Percentiles rank a stretch among this genome's conserved stretches.
Evolutionary conservation across 2,797 vertebrate species (phyloP).

Genomic region (Emydoidea blandingii): DNA sequence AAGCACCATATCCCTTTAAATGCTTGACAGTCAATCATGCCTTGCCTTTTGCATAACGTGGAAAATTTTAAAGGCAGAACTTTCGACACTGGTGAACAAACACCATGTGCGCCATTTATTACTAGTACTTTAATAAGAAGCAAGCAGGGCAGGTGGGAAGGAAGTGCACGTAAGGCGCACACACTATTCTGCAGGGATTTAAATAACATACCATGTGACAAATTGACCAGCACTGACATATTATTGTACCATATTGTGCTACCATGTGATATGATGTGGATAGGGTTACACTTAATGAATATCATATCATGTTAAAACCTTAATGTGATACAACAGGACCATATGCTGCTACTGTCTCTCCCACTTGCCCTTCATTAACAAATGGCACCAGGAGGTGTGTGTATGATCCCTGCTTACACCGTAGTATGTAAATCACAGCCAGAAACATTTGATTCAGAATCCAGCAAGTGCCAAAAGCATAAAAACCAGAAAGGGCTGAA

Average conservation of each 20-base stretch:
- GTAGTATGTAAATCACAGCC: not conserved
- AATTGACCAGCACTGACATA: not conserved
- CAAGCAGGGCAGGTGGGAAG: accelerated
- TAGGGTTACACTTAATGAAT: constrained; percentile 13
- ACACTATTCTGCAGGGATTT: accelerated
- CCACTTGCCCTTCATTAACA: not conserved
- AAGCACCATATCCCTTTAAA: not conserved
- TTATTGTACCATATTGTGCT: not conserved
- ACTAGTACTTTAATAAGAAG: not conserved
- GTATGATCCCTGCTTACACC: not conserved
- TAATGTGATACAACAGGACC: constrained; percentile 26
- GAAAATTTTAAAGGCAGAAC: not conserved
- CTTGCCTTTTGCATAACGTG: accelerated
- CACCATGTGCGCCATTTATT: accelerated
- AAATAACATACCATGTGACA: accelerated
- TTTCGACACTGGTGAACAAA: not conserved
- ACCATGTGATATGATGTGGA: accelerated
- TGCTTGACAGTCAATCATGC: accelerated
- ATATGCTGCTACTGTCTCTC: not conserved
- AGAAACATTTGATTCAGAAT: not conserved
- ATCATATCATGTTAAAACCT: not conserved
- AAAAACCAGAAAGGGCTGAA: not conserved
- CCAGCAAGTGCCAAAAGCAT: not conserved
- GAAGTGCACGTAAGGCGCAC: not conserved
- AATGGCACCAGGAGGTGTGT: not conserved